Conservation (phyloP, 2,113 vertebrate species). For the Larimichthys crocea region DNA sequence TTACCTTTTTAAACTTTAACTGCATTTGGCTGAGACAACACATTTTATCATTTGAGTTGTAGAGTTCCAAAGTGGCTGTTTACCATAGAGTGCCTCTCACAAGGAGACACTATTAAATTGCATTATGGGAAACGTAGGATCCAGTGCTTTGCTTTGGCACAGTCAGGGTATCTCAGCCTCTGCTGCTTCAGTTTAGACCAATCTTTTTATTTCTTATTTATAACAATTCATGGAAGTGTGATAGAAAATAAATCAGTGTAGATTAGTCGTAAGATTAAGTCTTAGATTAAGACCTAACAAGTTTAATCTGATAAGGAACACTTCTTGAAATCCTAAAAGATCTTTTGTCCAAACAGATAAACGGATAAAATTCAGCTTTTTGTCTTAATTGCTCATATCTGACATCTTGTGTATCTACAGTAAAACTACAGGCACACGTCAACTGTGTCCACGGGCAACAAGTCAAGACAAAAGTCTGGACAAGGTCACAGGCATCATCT, state of each 20-base stretch:
- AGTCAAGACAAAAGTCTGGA: not conserved
- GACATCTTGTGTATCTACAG: not conserved
- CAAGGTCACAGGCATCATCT: slow-evolving; percentile 1
- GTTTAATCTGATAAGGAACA: not conserved
- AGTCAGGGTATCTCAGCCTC: not conserved
- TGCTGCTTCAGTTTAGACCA: not conserved
- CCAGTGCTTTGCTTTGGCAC: not conserved
- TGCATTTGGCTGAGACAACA: no score
- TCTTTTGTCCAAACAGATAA: not conserved
- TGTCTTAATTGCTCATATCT: not conserved
- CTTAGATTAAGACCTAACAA: no score
- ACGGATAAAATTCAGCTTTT: not conserved
- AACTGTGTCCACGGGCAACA: not conserved
- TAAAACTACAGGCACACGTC: no score
- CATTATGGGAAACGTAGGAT: not conserved
- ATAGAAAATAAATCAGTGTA: not conserved
- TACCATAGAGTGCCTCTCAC: not conserved
- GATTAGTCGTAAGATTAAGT: no score
- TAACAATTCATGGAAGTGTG: not conserved
- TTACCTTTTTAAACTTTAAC: not conserved
- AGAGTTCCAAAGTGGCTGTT: not conserved
- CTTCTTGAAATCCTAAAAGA: not conserved
- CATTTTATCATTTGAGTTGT: not conserved
- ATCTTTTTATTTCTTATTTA: not conserved
- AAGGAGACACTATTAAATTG: not conserved